Evolutionary conservation across 1,140 invertebrate species (phyloP).

Genomic region (Andrena cerasifolii): DNA sequence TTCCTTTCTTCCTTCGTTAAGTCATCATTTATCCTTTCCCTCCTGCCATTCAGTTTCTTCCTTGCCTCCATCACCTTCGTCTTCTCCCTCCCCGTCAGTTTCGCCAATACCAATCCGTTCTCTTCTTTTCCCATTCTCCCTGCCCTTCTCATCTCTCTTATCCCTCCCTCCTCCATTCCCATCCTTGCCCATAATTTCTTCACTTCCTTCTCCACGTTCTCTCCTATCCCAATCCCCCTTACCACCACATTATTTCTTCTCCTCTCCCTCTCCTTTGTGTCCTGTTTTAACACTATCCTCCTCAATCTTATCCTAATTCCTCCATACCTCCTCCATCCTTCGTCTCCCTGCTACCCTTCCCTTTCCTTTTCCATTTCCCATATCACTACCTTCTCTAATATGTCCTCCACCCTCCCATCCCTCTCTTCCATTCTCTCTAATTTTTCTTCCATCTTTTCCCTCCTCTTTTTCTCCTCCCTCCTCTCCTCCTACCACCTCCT

Average conservation of each 20-base stretch:
- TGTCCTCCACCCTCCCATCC: no score
- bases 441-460: no score
- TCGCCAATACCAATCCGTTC: background rate
- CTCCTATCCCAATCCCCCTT: background rate
- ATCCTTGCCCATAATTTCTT: background rate
- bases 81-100: background rate
- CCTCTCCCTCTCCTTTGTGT: no score
- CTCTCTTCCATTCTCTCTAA: no score
- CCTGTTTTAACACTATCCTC: no score
- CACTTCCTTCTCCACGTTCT: background rate
- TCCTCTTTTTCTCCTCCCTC: background rate
- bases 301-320: no score
- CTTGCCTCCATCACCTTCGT: background rate
- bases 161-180: background rate
- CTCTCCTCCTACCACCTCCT: background rate
- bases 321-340: no score
- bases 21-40: background rate
- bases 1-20: no score
- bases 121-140: background rate
- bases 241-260: no score
- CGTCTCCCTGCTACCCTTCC: no score
- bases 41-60: background rate
- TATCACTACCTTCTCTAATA: no score
- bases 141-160: background rate
- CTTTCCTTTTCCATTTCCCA: no score